Conservation (phyloP, 2,888 invertebrate genomes). For the Colletes collaris region DNA sequence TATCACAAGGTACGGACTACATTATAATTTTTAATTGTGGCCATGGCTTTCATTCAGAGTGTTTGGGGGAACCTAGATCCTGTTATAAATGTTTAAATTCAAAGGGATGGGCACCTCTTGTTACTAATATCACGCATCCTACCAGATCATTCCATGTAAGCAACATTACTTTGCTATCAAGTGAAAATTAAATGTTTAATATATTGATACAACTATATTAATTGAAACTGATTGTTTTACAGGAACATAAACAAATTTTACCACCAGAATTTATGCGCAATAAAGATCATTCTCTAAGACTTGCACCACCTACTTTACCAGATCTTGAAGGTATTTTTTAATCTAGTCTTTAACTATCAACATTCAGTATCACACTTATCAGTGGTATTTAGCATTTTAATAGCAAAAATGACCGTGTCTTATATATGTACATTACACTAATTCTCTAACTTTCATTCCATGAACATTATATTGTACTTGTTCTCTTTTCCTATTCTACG, state of each 20-base stretch:
- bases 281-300: slow-evolving; percentile 76
- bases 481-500: slow-evolving; percentile 34
- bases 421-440: slow-evolving; percentile 46
- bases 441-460: slow-evolving; percentile 47
- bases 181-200: neutral
- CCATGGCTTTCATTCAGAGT: slow-evolving; percentile 79
- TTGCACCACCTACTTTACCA: slow-evolving; percentile 80
- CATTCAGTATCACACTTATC: slow-evolving; percentile 35
- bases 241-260: slow-evolving; percentile 77
- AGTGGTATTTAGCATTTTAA: slow-evolving; percentile 35
- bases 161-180: slow-evolving; percentile 32
- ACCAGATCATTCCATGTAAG: slow-evolving; percentile 70
- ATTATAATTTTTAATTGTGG: slow-evolving; percentile 79
- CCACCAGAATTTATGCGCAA: slow-evolving; percentile 79
- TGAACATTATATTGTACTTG: slow-evolving; percentile 36
- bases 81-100: slow-evolving; percentile 79
- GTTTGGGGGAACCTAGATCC: slow-evolving; percentile 77
- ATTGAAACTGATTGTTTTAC: slow-evolving; percentile 28
- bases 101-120: slow-evolving; percentile 79
- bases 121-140: slow-evolving; percentile 71
- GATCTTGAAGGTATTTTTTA: slow-evolving; percentile 81
- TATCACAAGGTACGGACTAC: slow-evolving; percentile 77
- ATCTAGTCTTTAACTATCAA: slow-evolving; percentile 74
- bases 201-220: slow-evolving; percentile 3
- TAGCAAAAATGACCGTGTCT: slow-evolving; percentile 36